These are phyloP conservation scores for Drosophila varians DNA, from an alignment of 1,140 invertebrate genomes.

Conservation along the genomic window DNA sequence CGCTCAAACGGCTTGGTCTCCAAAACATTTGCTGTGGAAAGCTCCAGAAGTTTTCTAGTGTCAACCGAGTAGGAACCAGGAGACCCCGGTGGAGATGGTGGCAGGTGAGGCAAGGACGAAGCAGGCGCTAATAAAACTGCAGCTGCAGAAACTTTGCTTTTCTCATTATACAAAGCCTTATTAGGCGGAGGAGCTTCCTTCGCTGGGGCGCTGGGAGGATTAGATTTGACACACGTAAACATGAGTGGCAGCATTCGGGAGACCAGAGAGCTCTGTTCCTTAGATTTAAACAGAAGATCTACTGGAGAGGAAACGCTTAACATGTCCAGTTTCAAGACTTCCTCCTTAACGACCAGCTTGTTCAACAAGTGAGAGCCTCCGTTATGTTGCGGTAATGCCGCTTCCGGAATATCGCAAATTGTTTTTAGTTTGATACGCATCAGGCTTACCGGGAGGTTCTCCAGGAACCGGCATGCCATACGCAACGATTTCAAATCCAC, in stretches of 20 bases:
- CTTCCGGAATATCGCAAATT: slow-evolving; percentile 32
- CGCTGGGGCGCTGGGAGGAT: background rate
- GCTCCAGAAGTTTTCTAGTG: background rate
- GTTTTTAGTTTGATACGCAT: slow-evolving; percentile 28
- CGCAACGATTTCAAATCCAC: slow-evolving; percentile 24
- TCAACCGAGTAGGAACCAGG: background rate
- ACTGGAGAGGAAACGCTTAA: background rate
- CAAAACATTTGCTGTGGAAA: background rate
- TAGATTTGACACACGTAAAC: slow-evolving; percentile 16
- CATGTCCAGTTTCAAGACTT: slow-evolving; percentile 18
- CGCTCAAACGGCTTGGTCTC: slow-evolving; percentile 11
- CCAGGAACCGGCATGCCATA: slow-evolving; percentile 51
- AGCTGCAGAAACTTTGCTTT: no score
- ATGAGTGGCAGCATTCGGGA: slow-evolving; percentile 41
- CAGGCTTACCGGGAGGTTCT: slow-evolving; percentile 38
- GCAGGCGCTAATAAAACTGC: background rate
- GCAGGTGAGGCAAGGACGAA: slow-evolving; percentile 1
- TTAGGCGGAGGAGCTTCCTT: background rate
- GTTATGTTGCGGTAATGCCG: slow-evolving; percentile 29
- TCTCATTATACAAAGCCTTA: no score
- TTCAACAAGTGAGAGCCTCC: slow-evolving; percentile 16
- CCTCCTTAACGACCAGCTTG: background rate
- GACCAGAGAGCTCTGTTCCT: slow-evolving; percentile 28
- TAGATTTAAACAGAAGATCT: background rate
- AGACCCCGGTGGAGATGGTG: slow-evolving; percentile 45